phyloP scores from a whole-genome alignment of 2,113 vertebrate species.

The Taurulus bubalis region DNA sequence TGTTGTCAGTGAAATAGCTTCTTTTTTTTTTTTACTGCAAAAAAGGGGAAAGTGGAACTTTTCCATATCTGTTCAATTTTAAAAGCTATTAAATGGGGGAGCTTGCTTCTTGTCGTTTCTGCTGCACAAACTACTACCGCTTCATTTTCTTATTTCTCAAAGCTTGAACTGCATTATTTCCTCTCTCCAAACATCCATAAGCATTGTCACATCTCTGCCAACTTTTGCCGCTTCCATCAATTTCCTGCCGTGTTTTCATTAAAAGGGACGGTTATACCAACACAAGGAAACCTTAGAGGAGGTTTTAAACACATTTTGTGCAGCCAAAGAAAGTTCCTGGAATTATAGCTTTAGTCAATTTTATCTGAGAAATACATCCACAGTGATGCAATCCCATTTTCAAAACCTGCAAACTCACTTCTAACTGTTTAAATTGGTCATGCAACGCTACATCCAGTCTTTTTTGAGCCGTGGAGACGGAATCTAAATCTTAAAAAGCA shows the following conservation, averaged over 20 bases:
- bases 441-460: neutral
- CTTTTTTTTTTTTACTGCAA: neutral
- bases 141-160: neutral
- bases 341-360: neutral
- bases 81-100: neutral
- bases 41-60: neutral
- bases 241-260: conserved; percentile 3
- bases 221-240: neutral
- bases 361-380: neutral
- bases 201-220: neutral
- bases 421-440: neutral
- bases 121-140: neutral
- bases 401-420: neutral
- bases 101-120: neutral
- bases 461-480: neutral
- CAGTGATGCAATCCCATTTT: neutral
- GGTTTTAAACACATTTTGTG: neutral
- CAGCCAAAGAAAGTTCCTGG: neutral
- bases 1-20: neutral
- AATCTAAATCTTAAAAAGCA: neutral
- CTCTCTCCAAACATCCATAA: neutral
- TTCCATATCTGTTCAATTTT: conserved; percentile 1
- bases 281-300: neutral
- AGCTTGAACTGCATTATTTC: neutral
- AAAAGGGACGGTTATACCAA: neutral